Conservation (phyloP, 2,797 vertebrate species). For the Notamacropus eugenii region DNA sequence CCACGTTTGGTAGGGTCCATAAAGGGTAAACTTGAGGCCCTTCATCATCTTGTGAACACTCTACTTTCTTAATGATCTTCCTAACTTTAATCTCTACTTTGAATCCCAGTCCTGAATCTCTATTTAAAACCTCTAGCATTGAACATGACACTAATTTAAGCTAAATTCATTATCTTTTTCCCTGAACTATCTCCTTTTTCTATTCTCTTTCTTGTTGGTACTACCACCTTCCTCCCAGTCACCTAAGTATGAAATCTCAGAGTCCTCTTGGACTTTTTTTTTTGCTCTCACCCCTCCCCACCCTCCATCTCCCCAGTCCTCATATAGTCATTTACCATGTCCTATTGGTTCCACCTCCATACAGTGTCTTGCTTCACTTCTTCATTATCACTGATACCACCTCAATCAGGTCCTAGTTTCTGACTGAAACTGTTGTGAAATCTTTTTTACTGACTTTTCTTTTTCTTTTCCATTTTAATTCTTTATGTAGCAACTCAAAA, state of each 20-base stretch:
- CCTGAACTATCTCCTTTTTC: not conserved
- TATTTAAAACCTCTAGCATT: not conserved
- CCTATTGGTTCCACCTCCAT: not conserved
- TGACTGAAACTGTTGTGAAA: not conserved
- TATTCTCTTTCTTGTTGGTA: not conserved
- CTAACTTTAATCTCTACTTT: not conserved
- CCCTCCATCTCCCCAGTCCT: rapidly evolving
- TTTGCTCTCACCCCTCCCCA: not conserved
- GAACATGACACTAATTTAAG: not conserved
- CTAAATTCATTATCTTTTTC: not conserved
- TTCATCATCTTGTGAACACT: not conserved
- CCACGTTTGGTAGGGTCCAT: no score
- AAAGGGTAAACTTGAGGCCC: not conserved
- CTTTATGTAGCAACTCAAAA: not conserved
- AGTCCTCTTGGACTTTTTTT: not conserved
- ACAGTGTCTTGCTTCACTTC: not conserved
- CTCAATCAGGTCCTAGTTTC: not conserved
- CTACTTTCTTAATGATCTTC: not conserved
- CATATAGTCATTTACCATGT: not conserved
- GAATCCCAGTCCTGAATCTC: not conserved
- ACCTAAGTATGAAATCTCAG: not conserved
- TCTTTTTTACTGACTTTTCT: not conserved
- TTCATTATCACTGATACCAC: not conserved
- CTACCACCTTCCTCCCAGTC: not conserved
- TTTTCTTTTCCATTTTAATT: not conserved